These are phyloP conservation scores for Zaprionus lachaisei DNA, from an alignment of 1,140 invertebrate species.

Conservation along the genomic window DNA sequence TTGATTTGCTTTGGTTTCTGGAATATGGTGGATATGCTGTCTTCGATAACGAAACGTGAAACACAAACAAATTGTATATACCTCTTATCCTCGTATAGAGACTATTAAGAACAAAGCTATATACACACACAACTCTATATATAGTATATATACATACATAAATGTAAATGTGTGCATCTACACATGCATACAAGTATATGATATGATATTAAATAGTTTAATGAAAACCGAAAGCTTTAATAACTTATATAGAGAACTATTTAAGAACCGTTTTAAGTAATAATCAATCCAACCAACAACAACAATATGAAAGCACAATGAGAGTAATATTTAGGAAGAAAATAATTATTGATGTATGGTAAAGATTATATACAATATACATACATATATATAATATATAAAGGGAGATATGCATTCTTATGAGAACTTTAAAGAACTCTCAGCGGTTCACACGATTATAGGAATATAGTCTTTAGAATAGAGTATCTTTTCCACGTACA, in stretches of 20 bases:
- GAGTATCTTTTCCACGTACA: constrained; percentile 21
- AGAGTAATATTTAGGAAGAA: constrained; percentile 44
- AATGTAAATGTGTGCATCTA: constrained; percentile 47
- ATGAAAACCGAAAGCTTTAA: constrained; percentile 84
- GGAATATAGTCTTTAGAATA: constrained; percentile 52
- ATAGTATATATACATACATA: constrained; percentile 56
- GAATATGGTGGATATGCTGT: constrained; percentile 35
- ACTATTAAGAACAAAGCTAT: constrained; percentile 56
- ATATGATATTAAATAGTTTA: constrained; percentile 70
- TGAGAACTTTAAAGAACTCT: constrained; percentile 10
- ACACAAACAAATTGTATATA: constrained; percentile 62
- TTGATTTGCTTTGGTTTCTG: constrained; percentile 9
- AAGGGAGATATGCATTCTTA: constrained; percentile 12
- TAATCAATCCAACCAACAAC: constrained; percentile 53
- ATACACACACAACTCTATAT: constrained; percentile 49
- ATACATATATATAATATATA: constrained; percentile 16
- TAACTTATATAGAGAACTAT: constrained; percentile 82
- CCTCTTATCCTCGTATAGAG: constrained; percentile 69
- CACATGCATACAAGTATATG: constrained; percentile 53
- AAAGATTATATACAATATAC: constrained; percentile 23
- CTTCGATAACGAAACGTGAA: constrained; percentile 6
- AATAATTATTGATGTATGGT: constrained; percentile 16
- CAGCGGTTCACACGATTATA: constrained; percentile 20
- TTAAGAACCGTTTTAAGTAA: constrained; percentile 81
- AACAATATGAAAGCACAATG: constrained; percentile 26